These are phyloP conservation scores for Subacronicta megacephala DNA, from an alignment of 2,888 invertebrate genomes.

Conservation along the genomic window DNA sequence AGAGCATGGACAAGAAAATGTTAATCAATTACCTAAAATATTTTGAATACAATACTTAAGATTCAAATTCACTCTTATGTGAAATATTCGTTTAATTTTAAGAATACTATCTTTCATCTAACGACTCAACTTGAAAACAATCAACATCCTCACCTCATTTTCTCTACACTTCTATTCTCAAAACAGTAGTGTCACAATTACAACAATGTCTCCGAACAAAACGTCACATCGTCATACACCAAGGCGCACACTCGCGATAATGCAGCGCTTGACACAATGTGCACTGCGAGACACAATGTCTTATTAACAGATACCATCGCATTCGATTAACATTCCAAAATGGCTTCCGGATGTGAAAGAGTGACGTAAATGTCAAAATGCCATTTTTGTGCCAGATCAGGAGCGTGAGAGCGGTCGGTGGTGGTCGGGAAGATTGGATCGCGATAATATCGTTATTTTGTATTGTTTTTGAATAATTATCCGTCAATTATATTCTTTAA, in stretches of 20 bases:
- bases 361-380: constrained; percentile 82
- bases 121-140: constrained; percentile 11
- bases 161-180: not conserved
- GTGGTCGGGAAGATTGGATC: constrained; percentile 34
- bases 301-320: constrained; percentile 84
- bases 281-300: constrained; percentile 75
- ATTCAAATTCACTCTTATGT: no score
- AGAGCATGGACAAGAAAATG: no score
- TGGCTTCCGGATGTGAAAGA: constrained; percentile 71
- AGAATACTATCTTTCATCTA: constrained; percentile 1
- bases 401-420: constrained; percentile 36
- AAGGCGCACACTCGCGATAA: constrained; percentile 68
- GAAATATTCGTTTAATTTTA: not conserved
- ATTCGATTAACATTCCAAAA: constrained; percentile 85
- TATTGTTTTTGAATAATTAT: constrained; percentile 1
- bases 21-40: no score
- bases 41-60: no score
- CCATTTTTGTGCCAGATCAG: constrained; percentile 63
- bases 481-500: not conserved
- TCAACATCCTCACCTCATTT: constrained; percentile 11
- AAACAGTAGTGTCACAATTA: constrained; percentile 47
- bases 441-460: constrained; percentile 37
- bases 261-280: constrained; percentile 38
- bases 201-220: constrained; percentile 33
- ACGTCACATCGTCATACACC: constrained; percentile 54